These are phyloP conservation scores for Psittacara wagleri DNA, from an alignment of 2,113 vertebrate genomes.

Conservation along the genomic window DNA sequence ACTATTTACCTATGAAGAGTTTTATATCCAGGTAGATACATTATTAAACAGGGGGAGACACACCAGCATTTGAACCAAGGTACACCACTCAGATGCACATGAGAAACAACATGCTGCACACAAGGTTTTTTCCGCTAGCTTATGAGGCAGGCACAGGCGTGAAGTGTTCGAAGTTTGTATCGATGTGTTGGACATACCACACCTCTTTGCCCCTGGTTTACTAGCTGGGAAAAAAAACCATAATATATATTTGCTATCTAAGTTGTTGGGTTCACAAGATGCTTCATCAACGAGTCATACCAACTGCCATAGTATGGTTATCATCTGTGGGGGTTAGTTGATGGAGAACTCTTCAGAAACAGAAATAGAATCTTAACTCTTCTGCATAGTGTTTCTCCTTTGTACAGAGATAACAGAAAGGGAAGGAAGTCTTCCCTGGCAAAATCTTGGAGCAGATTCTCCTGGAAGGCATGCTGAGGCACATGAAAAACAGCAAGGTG, in stretches of 20 bases:
- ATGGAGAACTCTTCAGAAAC: neutral
- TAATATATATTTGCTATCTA: neutral
- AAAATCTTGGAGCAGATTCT: too few relatives aligned
- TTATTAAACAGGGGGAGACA: neutral
- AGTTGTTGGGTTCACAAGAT: neutral
- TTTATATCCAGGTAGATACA: neutral
- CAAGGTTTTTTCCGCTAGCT: neutral
- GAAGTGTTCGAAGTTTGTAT: neutral
- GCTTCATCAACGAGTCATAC: neutral
- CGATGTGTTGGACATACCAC: neutral
- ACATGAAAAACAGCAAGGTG: too few relatives aligned
- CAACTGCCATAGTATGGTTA: neutral
- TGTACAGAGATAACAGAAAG: neutral
- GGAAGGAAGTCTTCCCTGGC: neutral
- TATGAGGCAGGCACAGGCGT: neutral
- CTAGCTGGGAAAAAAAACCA: neutral
- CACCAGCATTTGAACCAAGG: neutral
- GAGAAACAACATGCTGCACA: neutral
- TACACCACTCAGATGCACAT: neutral
- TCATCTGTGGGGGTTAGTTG: conserved; percentile 1
- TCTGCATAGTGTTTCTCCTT: neutral
- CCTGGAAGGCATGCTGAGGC: too few relatives aligned
- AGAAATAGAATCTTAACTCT: neutral
- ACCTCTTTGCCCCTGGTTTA: neutral
- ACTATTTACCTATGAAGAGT: neutral